A percentile compares a stretch with the other conserved stretches of the same genome.
phyloP scores from a whole-genome alignment of 2,888 invertebrate species.

The Gnatocerus cornutus region DNA sequence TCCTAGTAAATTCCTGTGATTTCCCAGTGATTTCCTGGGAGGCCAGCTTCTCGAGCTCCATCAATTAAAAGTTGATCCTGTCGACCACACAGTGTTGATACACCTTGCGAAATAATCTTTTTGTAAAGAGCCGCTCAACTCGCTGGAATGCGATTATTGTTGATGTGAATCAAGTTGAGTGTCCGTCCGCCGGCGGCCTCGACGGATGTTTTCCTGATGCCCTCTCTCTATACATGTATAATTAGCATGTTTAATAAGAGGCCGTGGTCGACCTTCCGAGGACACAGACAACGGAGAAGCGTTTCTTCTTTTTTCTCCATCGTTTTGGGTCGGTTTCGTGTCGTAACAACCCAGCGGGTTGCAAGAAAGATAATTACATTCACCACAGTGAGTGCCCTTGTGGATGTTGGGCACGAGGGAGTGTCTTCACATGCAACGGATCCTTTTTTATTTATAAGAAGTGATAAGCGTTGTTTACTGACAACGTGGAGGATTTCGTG shows the following conservation, averaged over 20 bases:
- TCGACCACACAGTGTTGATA: not conserved
- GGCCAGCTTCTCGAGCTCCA: not conserved
- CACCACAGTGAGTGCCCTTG: no score
- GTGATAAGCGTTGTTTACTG: no score
- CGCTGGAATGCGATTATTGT: constrained; percentile 45
- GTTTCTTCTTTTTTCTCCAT: constrained; percentile 1
- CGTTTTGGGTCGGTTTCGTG: constrained; percentile 16
- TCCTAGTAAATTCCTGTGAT: no score
- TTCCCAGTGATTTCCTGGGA: no score
- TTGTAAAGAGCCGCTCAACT: not conserved
- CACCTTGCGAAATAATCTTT: constrained; percentile 1
- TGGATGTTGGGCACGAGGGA: no score
- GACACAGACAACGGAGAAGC: constrained; percentile 31
- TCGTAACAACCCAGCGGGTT: not conserved
- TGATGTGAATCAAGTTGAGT: constrained; percentile 48
- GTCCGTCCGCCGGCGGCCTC: constrained; percentile 48
- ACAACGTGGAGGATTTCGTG: no score
- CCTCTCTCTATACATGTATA: constrained; percentile 44
- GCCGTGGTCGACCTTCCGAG: constrained; percentile 50
- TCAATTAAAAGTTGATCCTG: not conserved
- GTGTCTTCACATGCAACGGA: no score
- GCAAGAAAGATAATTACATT: not conserved
- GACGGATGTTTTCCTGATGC: constrained; percentile 50
- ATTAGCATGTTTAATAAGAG: constrained; percentile 49
- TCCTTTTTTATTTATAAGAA: no score